These are phyloP conservation scores for Blera fallax DNA, from an alignment of 2,888 invertebrate genomes.

Conservation along the genomic window DNA sequence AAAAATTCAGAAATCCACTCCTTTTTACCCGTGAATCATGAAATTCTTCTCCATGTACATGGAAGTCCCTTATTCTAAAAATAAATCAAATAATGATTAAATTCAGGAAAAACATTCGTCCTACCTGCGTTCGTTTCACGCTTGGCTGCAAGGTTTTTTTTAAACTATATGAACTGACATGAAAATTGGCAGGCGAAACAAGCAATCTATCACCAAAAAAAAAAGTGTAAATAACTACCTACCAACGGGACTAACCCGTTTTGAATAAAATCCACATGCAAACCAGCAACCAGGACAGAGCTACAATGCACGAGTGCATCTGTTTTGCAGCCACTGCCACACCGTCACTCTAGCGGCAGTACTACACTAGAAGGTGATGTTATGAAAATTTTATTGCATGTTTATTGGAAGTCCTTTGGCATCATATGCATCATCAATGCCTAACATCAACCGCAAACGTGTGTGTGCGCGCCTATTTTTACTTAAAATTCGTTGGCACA, in stretches of 20 bases:
- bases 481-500: conserved; percentile 17
- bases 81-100: conserved; percentile 23
- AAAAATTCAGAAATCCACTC: background rate
- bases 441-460: conserved; percentile 51
- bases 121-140: conserved; percentile 46
- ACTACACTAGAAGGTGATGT: conserved; percentile 18
- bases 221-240: background rate
- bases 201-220: conserved; percentile 32
- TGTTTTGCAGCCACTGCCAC: conserved; percentile 35
- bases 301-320: conserved; percentile 60
- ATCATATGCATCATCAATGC: conserved; percentile 60
- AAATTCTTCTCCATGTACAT: background rate
- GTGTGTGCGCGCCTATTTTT: background rate
- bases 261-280: conserved; percentile 23
- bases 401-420: conserved; percentile 50
- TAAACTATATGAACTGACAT: conserved; percentile 42
- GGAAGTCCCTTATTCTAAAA: background rate
- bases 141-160: conserved; percentile 4
- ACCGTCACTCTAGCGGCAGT: background rate
- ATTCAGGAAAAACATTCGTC: conserved; percentile 13
- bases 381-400: conserved; percentile 58
- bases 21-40: background rate
- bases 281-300: background rate
- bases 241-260: conserved; percentile 1
- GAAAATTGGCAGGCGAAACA: conserved; percentile 53